Base-by-base conservation (phyloP, 2,797 vertebrate species). In the Emydoidea blandingii region DNA sequence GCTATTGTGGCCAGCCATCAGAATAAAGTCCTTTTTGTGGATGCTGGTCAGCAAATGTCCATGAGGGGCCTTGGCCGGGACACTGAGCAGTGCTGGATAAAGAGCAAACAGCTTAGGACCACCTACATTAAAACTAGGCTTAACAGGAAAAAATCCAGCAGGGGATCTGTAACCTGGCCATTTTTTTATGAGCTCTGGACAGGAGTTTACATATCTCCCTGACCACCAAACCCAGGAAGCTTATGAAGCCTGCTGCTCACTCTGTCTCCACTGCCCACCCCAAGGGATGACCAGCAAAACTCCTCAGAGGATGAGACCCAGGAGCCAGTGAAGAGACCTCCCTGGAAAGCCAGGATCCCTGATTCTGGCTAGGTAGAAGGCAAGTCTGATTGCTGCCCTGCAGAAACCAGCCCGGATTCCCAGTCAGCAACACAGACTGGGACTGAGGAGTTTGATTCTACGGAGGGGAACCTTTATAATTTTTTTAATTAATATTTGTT, bases 251-350 rank as follows among this genome's bases (percentile, higher is more conserved):
- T 78, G 79, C 90, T 88, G 87, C 88, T 80, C 53, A 49, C 27
- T 79, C n/a, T 74, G 93, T 85, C 50, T n/a, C 82, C 89, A 88
- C 93, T 93, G 92, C 91, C 91, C 52, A 89, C 82, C 92, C 84
- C 79, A 27, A 84, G 23, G 56, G 78, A 81, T 84, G 34, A 41
- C 62, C 72, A 79, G 81, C 25, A 44, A 78, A n/a, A 65, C 62
- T 65, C 34, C 16, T 65, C 34, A n/a, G 18, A n/a, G 34, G 62
- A 65, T n/a, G 34, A 65, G 12, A 34, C 62, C 34, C n/a, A 65
- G 34, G 16, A 65, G 62, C 62, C 34, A 65, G 16, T 65, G 34
- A n/a, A 65, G 31, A n/a, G 34, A 65, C 62, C 16, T n/a, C 59
- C 62, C 16, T 9, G 15, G 62, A 65, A 65, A n/a, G 16, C 62